phyloP scores from a whole-genome alignment of 1,140 invertebrate species.

The Phocides pigmalion region DNA sequence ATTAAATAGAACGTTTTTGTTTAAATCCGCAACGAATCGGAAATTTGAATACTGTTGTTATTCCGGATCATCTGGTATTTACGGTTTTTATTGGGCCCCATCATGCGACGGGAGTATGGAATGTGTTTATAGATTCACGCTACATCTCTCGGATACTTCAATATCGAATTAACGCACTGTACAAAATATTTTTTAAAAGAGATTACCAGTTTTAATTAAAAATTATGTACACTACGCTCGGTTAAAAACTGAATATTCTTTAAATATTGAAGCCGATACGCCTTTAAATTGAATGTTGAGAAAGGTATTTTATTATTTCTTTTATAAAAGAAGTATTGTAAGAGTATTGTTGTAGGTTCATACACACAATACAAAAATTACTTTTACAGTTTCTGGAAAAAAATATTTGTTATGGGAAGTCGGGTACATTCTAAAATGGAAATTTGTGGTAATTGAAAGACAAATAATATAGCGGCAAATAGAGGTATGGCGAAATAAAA shows the following conservation, averaged over 20 bases:
- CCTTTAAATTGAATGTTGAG: constrained; percentile 7
- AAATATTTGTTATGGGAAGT: too few relatives aligned
- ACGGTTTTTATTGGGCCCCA: constrained; percentile 66
- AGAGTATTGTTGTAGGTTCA: not conserved
- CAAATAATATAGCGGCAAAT: too few relatives aligned
- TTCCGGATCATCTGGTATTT: constrained; percentile 69
- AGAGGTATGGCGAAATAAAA: too few relatives aligned
- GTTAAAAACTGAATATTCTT: constrained; percentile 8
- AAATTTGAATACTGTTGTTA: constrained; percentile 81
- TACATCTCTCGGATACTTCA: constrained; percentile 45
- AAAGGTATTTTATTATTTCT: not conserved
- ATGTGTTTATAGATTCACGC: constrained; percentile 76
- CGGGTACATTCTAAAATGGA: too few relatives aligned
- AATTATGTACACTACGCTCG: constrained; percentile 24
- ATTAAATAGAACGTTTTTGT: constrained; percentile 82
- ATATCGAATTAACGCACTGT: constrained; percentile 50
- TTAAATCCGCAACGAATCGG: constrained; percentile 78
- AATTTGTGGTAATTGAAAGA: too few relatives aligned
- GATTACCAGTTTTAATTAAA: constrained; percentile 30
- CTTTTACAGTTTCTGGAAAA: constrained; percentile 10
- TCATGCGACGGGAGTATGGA: constrained; percentile 74
- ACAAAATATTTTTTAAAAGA: constrained; percentile 37
- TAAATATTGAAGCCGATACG: constrained; percentile 10
- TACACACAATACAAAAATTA: constrained; percentile 12
- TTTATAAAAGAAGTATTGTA: too few relatives aligned